These are phyloP conservation scores for Onychomys arenicola DNA, from an alignment of 2,797 vertebrate species.

Conservation along the genomic window DNA sequence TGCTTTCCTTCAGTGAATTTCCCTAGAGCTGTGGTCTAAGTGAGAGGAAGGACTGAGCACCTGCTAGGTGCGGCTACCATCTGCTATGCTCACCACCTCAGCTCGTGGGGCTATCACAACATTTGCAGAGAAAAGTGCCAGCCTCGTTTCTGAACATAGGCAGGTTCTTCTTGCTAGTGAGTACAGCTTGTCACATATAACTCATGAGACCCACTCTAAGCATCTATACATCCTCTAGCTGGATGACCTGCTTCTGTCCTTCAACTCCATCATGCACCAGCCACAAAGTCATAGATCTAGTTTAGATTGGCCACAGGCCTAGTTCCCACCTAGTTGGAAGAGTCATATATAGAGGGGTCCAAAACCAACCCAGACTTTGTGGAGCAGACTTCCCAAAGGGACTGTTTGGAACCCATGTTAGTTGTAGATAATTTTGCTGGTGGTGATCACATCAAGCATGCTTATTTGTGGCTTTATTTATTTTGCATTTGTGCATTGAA, in stretches of 20 bases:
- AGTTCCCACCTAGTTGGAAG: background rate
- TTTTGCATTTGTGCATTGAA: constrained; percentile 44
- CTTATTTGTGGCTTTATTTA: constrained; percentile 6
- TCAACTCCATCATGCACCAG: background rate
- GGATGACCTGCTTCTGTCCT: background rate
- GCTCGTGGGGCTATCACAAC: background rate
- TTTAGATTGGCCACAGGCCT: background rate
- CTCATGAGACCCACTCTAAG: background rate
- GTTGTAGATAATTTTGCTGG: background rate
- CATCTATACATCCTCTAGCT: accelerated
- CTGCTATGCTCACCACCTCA: background rate
- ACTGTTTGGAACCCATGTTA: constrained; percentile 15
- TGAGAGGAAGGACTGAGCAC: background rate
- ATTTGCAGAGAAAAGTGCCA: background rate
- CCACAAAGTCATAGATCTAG: background rate
- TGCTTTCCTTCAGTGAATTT: constrained; percentile 13
- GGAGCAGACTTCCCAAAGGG: too few relatives aligned
- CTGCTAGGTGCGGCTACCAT: background rate
- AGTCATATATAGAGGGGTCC: background rate
- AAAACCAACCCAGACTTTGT: background rate
- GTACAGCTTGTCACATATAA: background rate
- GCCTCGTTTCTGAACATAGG: background rate
- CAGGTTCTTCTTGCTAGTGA: background rate
- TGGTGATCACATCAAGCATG: background rate
- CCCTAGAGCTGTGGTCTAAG: background rate